Base-by-base conservation (phyloP, 1,140 invertebrate genomes). In the Leptinotarsa defecta region DNA sequence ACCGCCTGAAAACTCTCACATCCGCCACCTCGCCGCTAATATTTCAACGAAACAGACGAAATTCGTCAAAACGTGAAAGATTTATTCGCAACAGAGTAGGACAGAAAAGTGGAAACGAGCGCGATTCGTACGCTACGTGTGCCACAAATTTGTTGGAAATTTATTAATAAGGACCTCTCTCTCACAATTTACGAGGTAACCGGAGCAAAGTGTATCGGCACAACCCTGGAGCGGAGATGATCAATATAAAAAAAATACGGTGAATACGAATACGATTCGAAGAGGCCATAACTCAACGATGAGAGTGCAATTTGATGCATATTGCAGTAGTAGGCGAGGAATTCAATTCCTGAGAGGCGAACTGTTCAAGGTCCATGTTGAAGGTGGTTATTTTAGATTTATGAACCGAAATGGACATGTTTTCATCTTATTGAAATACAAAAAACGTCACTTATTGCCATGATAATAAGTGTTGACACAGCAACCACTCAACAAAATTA, bases 121-220 rank as follows among this genome's bases (percentile, higher is more conserved):
- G 15, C 52, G 4, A 57, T 57, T 57, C n/a, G 52, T 57, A 57
- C n/a, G 52, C 52, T 57, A 19, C 52, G n/a, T 17, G 17, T 57
- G 52, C 52, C 52, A 57, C 52, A 57, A n/a, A 57, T 57, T n/a
- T 57, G 52, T 57, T 57, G 52, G 52, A 57, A 57, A 57, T 57
- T 57, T 57, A 57, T 57, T 57, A 57, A 57, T 57, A 57, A 57
- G 17, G 17, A 19, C 15, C n/a, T 19, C 15, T 57, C 52, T 57
- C 52, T 57, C 52, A 4, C 52, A 57, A 57, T 57, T 57, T 57
- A 57, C 52, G 52, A 57, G 52, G 15, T 57, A 57, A 57, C 52
- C 52, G n/a, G 52, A 19, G n/a, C n/a, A 19, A 19, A 57, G 52
- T 57, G 3, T 57, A 57, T 57, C 52, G 52, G 15, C n/a, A 57